A percentile compares a stretch with the other conserved stretches of the same genome.
phyloP scores from a whole-genome alignment of 2,113 vertebrate genomes.

The Xenotilapia longispinis region DNA sequence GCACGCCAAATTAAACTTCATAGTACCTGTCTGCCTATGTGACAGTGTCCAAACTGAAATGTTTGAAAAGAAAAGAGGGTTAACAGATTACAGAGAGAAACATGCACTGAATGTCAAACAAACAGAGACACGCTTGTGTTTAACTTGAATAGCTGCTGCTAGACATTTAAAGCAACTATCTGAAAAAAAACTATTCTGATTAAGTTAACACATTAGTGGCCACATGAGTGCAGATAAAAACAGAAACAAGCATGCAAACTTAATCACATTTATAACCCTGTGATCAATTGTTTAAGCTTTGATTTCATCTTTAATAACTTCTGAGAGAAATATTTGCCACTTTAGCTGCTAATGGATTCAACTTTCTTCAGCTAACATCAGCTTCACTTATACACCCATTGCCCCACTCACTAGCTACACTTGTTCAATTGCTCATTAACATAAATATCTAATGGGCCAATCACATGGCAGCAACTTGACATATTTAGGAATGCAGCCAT shows the following conservation, averaged over 20 bases:
- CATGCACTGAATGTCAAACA: constrained; percentile 31
- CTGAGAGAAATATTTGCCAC: neutral
- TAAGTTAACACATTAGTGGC: neutral
- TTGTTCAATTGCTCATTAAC: neutral
- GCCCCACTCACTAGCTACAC: neutral
- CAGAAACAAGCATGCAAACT: neutral
- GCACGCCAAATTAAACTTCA: constrained; percentile 47
- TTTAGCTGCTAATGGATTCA: neutral
- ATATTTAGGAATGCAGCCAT: neutral
- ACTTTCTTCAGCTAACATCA: neutral
- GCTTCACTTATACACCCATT: neutral
- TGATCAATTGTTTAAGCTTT: neutral
- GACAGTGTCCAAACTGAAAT: constrained; percentile 75
- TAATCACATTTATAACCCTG: neutral
- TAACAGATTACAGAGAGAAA: constrained; percentile 63
- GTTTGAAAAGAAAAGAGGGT: constrained; percentile 65
- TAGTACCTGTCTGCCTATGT: constrained; percentile 74
- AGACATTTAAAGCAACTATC: neutral
- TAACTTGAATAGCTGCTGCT: neutral
- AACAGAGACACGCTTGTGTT: neutral
- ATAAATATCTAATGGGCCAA: neutral
- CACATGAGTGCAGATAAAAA: neutral
- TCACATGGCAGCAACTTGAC: neutral
- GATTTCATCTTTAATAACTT: neutral
- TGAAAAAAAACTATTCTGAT: neutral